These are phyloP conservation scores for Taphrorychus bicolor DNA, from an alignment of 2,888 invertebrate genomes.

Conservation along the genomic window DNA sequence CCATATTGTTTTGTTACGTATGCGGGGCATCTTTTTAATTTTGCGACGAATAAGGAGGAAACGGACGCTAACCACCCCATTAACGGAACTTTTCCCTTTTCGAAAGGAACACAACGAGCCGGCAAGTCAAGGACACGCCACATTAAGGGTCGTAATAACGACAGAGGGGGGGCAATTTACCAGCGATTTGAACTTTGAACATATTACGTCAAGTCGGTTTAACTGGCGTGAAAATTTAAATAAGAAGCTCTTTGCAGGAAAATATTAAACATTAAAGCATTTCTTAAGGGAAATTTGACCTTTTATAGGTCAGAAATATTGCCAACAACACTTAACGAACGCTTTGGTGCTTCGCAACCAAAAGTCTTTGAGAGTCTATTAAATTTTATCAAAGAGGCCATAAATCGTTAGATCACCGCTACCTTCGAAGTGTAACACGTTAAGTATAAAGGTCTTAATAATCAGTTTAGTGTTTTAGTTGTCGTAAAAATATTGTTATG, in stretches of 20 bases:
- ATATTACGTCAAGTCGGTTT: background rate
- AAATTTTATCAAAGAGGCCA: background rate
- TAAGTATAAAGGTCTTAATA: background rate
- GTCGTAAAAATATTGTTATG: background rate
- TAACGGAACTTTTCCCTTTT: background rate
- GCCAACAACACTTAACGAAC: too few relatives aligned
- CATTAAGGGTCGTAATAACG: background rate
- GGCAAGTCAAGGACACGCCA: background rate
- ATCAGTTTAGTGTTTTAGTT: background rate
- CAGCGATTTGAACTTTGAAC: background rate
- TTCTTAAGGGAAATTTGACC: background rate
- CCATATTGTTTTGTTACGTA: too few relatives aligned
- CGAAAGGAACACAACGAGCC: background rate
- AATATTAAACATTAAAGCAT: background rate
- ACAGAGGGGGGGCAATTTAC: background rate
- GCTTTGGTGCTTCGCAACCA: background rate
- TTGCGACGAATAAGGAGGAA: background rate
- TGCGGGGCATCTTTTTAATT: conserved; percentile 2
- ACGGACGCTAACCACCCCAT: conserved; percentile 1
- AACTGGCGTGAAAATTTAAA: background rate
- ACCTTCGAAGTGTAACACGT: background rate
- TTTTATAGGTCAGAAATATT: too few relatives aligned
- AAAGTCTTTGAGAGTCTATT: background rate
- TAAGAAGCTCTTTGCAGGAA: background rate
- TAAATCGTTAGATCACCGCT: background rate